Evolutionary conservation across 2,113 vertebrate genomes (phyloP), one percentile per base, ranked within the genome.

Genomic region (Clupea harengus): DNA sequence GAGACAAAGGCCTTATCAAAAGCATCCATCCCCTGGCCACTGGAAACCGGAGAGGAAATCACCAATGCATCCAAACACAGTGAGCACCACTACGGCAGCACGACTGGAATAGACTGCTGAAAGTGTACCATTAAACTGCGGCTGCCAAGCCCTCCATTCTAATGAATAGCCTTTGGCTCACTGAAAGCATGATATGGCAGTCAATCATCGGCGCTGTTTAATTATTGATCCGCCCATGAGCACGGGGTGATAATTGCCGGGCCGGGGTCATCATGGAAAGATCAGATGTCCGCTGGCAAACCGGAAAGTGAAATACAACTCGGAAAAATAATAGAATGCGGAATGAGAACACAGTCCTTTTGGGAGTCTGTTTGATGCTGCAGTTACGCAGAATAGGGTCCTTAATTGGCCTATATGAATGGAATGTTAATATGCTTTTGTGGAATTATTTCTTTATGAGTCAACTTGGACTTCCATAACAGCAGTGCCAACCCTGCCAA

Each of bases 141-240:
- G 28, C 28, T 4, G 10, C 3, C 13, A 13, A 15, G 28, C 72
- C 11, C 28, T 17, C 72, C 10, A 15, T 39, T 3, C 39, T 78
- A 78, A 78, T 39, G 72, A 39, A 78, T 78, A 3, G 72, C 72
- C 72, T 78, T 39, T 78, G 72, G 72, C 32, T 78, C 25, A 78
- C 72, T 78, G 67, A 75, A 78, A 11, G 28, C 28, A 15, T 78
- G 54, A 60, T 18, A 78, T 15, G 15, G 72, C 25, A 44, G 72
- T 78, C 72, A 78, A 32, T 78, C 72, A 78, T 78, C 72, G 13
- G 13, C 72, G 28, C 25, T 78, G 32, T 78, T 78, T 78, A 78
- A 78, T 78, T 78, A 78, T 78, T 78, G 72, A 78, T 15, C 72
- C 5, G 72, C 13, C 72, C 32, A 78, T 78, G 72, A 78, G 72